Percentiles rank a stretch among this genome's conserved stretches.
These are phyloP conservation scores for Tretioscincus oriximinensis DNA, from an alignment of 2,113 vertebrate species.

Conservation along the genomic window DNA sequence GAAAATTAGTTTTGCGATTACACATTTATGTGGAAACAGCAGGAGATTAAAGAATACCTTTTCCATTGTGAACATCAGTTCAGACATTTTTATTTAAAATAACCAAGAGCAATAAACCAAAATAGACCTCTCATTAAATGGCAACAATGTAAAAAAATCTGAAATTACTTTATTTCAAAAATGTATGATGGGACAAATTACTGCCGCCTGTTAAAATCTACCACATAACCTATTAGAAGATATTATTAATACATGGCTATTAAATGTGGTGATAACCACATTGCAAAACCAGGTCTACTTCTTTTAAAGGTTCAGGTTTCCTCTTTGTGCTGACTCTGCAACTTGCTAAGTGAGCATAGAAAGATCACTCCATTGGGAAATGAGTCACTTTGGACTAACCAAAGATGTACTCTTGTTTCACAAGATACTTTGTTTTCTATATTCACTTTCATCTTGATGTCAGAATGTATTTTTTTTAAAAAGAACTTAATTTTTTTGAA, in stretches of 20 bases:
- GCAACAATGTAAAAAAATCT: neutral
- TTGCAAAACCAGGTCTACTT: neutral
- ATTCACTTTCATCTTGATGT: slow-evolving; percentile 3
- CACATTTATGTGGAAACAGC: neutral
- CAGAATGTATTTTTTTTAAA: neutral
- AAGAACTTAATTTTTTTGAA: no score
- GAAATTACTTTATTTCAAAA: slow-evolving; percentile 3
- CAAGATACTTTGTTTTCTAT: neutral
- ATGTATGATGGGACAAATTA: neutral
- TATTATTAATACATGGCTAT: slow-evolving; percentile 14
- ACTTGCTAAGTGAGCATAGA: neutral
- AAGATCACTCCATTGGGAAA: slow-evolving; percentile 5
- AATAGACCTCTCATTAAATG: neutral
- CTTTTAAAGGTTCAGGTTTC: slow-evolving; percentile 25
- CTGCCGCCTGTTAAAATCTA: slow-evolving; percentile 7
- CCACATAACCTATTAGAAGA: neutral
- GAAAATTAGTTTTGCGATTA: neutral
- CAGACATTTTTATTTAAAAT: neutral
- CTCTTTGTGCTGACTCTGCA: slow-evolving; percentile 11
- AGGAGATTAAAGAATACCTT: neutral
- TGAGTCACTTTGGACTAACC: neutral
- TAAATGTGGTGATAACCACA: slow-evolving; percentile 2
- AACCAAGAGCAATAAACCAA: neutral
- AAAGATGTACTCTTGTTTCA: neutral
- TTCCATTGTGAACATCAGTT: neutral